phyloP scores from a whole-genome alignment of 2,888 invertebrate genomes.

The Lepidonotus clava region DNA sequence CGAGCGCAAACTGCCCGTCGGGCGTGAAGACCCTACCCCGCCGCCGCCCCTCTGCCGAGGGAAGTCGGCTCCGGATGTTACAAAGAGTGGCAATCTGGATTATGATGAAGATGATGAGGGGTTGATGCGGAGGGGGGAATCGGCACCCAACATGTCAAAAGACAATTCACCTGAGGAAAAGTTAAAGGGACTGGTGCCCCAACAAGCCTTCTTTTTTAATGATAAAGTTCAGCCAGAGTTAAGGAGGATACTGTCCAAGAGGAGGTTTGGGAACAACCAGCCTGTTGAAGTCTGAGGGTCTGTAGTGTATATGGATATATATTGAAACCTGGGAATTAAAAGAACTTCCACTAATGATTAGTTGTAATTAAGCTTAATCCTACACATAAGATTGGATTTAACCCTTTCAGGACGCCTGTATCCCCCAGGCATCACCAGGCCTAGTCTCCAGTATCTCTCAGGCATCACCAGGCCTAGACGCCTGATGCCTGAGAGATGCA shows the following conservation, averaged over 20 bases:
- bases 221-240: constrained; percentile 58
- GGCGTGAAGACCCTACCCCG: constrained; percentile 7
- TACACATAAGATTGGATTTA: neutral
- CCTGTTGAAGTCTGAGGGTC: constrained; percentile 25
- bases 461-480: too few species aligned
- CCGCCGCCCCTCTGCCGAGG: neutral
- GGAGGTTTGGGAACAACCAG: constrained; percentile 11
- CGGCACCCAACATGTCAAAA: neutral
- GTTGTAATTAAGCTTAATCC: too few species aligned
- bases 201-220: constrained; percentile 55
- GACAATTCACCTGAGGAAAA: constrained; percentile 9
- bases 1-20: neutral
- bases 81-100: neutral
- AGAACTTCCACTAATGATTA: too few species aligned
- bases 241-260: constrained; percentile 39
- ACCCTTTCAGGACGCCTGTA: too few species aligned
- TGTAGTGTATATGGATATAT: neutral
- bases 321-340: too few species aligned
- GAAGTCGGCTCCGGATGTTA: neutral
- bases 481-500: neutral
- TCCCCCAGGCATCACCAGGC: too few species aligned
- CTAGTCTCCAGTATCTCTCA: too few species aligned
- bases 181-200: constrained; percentile 52
- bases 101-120: neutral
- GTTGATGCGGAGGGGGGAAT: neutral